Conservation (phyloP, 2,797 vertebrate genomes). For the Acrocephalus scirpaceus region DNA sequence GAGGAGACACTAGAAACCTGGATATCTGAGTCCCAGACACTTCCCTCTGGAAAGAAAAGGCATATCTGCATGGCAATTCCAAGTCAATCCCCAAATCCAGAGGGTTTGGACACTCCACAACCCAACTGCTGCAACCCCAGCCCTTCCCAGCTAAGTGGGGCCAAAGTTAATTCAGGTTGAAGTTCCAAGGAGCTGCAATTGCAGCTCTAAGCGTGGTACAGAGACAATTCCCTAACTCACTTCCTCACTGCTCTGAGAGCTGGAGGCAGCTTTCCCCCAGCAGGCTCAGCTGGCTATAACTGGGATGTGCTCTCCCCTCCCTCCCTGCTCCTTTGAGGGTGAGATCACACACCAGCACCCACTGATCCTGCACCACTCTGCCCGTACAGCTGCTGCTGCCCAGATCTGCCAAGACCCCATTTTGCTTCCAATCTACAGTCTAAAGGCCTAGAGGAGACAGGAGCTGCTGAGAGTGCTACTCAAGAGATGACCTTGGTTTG, state of each 20-base stretch:
- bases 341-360: neutral
- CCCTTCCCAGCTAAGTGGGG: neutral
- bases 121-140: neutral
- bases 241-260: neutral
- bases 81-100: neutral
- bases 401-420: neutral
- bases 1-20: neutral
- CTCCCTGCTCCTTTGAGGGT: neutral
- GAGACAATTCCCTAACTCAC: neutral
- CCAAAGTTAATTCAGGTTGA: neutral
- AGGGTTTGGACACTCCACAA: fast-evolving
- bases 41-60: neutral
- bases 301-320: neutral
- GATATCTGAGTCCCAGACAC: neutral
- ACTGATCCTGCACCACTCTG: neutral
- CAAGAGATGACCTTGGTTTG: neutral
- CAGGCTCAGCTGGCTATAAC: neutral
- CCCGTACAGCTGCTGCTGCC: neutral
- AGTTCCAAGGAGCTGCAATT: neutral
- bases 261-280: neutral
- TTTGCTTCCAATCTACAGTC: neutral
- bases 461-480: neutral
- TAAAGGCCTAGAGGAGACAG: neutral
- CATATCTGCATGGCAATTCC: neutral
- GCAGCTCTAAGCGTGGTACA: fast-evolving